Conservation (phyloP, 2,888 invertebrate species). For the Holacanthella duospinosa region DNA sequence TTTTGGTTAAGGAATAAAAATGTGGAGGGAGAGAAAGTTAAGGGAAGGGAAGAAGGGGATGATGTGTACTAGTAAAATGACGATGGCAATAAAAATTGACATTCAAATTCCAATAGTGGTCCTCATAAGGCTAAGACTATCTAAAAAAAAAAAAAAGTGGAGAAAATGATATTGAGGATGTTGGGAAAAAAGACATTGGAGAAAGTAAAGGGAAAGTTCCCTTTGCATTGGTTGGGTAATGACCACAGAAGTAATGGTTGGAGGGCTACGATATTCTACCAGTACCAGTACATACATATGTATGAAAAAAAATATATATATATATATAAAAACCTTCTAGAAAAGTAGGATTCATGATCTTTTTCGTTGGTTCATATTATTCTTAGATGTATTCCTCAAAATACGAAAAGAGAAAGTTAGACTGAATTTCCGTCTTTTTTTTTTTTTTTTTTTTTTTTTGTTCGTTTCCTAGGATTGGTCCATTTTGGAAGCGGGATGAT, state of each 20-base stretch:
- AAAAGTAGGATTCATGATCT: conserved; percentile 1
- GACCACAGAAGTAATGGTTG: background rate
- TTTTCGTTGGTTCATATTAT: background rate
- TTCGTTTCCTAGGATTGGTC: too few species aligned
- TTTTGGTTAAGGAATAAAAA: conserved; percentile 9
- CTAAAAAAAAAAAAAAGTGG: background rate
- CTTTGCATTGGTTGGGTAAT: conserved; percentile 1
- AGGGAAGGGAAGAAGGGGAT: background rate
- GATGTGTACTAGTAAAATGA: conserved; percentile 19
- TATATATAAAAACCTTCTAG: background rate
- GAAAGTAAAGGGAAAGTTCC: background rate
- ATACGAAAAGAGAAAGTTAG: background rate
- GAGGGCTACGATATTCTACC: background rate
- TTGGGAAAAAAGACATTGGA: background rate
- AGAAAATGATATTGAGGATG: conserved; percentile 4
- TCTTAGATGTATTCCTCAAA: conserved; percentile 5
- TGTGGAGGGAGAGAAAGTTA: background rate
- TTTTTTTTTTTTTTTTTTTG: background rate
- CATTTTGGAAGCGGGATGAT: too few species aligned
- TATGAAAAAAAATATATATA: background rate
- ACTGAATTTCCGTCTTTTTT: background rate
- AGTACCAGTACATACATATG: background rate
- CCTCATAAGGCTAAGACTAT: background rate
- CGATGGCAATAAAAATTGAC: conserved; percentile 29
- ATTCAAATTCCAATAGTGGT: conserved; percentile 26